A percentile compares a stretch with the other conserved stretches of the same genome.
Evolutionary conservation across 2,113 vertebrate genomes (phyloP).

Genomic region (Petroica traversi): DNA sequence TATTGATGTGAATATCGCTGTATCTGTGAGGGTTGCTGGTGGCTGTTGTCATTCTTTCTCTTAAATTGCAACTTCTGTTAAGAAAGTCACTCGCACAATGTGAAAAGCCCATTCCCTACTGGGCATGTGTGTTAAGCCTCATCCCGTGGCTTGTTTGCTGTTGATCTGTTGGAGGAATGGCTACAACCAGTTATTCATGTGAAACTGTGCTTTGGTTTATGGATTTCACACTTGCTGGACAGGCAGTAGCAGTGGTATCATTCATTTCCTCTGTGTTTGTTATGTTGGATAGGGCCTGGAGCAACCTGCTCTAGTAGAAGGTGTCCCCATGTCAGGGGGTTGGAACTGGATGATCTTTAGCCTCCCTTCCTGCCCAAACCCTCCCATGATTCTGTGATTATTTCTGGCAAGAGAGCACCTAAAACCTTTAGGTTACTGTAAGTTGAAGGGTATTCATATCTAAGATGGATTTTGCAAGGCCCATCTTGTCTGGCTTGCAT

Average conservation of each 20-base stretch:
- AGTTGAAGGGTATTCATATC: rapidly evolving
- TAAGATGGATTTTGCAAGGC: neutral
- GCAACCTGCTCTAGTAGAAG: neutral
- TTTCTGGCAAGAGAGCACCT: neutral
- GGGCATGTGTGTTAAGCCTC: rapidly evolving
- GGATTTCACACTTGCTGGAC: neutral
- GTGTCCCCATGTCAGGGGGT: neutral
- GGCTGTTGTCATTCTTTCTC: neutral
- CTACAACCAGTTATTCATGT: rapidly evolving
- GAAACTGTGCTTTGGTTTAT: neutral
- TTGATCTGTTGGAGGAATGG: rapidly evolving
- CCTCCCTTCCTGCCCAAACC: neutral
- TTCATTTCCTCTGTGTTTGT: neutral
- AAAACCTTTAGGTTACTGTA: neutral
- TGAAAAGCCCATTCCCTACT: rapidly evolving
- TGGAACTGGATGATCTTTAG: neutral
- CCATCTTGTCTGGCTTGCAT: rapidly evolving
- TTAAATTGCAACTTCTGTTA: rapidly evolving
- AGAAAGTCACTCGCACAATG: rapidly evolving
- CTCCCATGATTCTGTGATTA: neutral
- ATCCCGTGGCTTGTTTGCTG: neutral
- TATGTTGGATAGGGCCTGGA: neutral
- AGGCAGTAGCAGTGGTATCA: rapidly evolving
- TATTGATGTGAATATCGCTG: rapidly evolving
- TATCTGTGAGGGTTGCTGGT: neutral